Base-by-base conservation (phyloP, 2,888 invertebrate species). In the Cryptosula pallasiana region DNA sequence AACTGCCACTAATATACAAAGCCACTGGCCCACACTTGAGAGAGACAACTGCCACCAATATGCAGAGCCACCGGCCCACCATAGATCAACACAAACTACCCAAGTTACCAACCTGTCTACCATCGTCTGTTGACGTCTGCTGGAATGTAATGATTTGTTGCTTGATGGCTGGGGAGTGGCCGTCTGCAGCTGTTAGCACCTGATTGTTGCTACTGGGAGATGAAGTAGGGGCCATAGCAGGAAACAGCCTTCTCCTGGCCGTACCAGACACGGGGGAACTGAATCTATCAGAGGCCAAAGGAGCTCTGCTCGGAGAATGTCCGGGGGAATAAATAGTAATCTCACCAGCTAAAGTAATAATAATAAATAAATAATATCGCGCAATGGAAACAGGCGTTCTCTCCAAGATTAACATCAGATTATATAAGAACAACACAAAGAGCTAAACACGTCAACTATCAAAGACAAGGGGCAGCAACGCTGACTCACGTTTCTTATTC, bases 221-320 rank as follows among this genome's bases (percentile, higher is more conserved):
- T 1, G 71, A 72, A 9, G 63, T 71, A n/a, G 54, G 45, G 25
- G 32, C 45, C 23, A 35, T 36, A 25, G 29, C 71, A 25, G 45
- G 35, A 76, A 86, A 86, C 34, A 86, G 78, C 27, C 83, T 80
- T 32, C 86, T 78, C 75, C 84, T 83, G 55, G 84, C 84, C 73
- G 77, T 81, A 16, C 83, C 81, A 32, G 82, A 80, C 1, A 80
- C 78, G 0, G 83, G 83, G 1, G 83, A 77, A 79, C 78, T 80
- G 74, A 83, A 83, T 23, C 81, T 75, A 73, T 82, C 82, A 1
- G 79, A 77, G 9, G 80, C 80, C 2, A 81, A 79, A 0, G 79
- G 79, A 2, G 78, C 79, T 0, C 63, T 27, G 63, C 34, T 63
- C 5, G 63, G 63, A 32, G 63, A 63, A 27, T 63, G 63, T 9